Conservation (phyloP, 2,113 vertebrate species). For the Thunnus maccoyii region DNA sequence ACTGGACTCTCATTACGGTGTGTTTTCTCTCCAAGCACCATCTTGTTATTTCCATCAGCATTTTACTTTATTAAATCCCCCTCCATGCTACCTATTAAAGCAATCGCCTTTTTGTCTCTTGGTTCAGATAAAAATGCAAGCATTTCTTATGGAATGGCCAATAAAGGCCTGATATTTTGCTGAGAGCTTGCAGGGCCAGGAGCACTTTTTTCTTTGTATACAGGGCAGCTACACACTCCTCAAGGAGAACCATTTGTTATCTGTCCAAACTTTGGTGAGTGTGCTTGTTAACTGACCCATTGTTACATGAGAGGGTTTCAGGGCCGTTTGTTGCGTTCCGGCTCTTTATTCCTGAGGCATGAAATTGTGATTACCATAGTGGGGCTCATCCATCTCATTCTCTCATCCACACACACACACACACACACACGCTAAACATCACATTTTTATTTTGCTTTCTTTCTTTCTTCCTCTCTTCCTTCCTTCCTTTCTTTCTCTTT, state of each 20-base stretch:
- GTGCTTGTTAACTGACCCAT: constrained; percentile 74
- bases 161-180: constrained; percentile 55
- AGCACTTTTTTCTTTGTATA: constrained; percentile 52
- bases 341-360: constrained; percentile 66
- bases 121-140: constrained; percentile 51
- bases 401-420: constrained; percentile 25
- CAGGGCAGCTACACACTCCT: constrained; percentile 48
- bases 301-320: constrained; percentile 61
- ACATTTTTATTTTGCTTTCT: constrained; percentile 49
- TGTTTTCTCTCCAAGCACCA: constrained; percentile 76
- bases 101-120: constrained; percentile 24
- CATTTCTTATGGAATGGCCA: constrained; percentile 53
- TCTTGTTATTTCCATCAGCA: constrained; percentile 67
- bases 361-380: constrained; percentile 71
- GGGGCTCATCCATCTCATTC: constrained; percentile 71
- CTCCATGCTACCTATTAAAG: constrained; percentile 35
- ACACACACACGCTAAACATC: constrained; percentile 37
- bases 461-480: not conserved
- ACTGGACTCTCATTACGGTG: constrained; percentile 49
- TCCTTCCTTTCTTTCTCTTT: constrained; percentile 30
- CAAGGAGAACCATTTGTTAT: constrained; percentile 71
- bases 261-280: constrained; percentile 68
- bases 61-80: constrained; percentile 69
- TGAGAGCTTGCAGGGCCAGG: constrained; percentile 24
- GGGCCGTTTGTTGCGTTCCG: constrained; percentile 50